Evolutionary conservation across 2,113 vertebrate species (phyloP), one percentile per base, ranked within the genome.

Genomic region (Hypocryptadius cinnamomeus): DNA sequence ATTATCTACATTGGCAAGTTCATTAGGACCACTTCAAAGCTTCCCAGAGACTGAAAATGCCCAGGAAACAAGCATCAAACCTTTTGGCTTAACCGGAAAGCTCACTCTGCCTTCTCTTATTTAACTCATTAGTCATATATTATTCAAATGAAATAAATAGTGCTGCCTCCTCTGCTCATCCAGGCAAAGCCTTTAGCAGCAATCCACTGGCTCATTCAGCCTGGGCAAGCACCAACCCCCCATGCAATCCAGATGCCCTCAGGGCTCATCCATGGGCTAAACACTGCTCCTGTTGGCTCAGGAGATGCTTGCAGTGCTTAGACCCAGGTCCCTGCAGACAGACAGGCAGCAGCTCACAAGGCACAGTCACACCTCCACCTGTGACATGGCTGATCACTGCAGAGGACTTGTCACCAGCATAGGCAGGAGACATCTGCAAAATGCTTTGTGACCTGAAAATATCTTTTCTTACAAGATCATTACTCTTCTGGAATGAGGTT

Each of bases 111-210:
- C 87, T 91, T 84, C 57, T 86, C 80, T 90, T 83, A 92, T 91
- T 95, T 95, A 94, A 95, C 81, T 76, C 68, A 89, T 23, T 82
- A 40, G 33, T 57, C 68, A 92, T 92, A 25, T 59, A 94, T 95
- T 95, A 96, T 96, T 96, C 65, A 94, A 95, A 93, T 5, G 10
- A 87, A 95, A 91, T 86, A 92, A 82, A 83, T 50, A 81, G 54
- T 16, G 13, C 56, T 70, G 64, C 50, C 47, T 85, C 59, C 56
- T 2, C 1, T 45, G 61, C 76, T 91, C 69, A 93, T 50, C n/a
- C 4, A 1, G 63, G 51, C 47, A 91, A 87, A 83, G 39, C 59
- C 87, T 77, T 91, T 10, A 50, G 42, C 50, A 91, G 61, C 70
- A 74, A 25, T 59, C 25, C 18, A 22, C 33, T 56, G 74, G 31